Evolutionary conservation across 2,113 vertebrate species (phyloP).

Genomic region (Ariopsis seemanni): DNA sequence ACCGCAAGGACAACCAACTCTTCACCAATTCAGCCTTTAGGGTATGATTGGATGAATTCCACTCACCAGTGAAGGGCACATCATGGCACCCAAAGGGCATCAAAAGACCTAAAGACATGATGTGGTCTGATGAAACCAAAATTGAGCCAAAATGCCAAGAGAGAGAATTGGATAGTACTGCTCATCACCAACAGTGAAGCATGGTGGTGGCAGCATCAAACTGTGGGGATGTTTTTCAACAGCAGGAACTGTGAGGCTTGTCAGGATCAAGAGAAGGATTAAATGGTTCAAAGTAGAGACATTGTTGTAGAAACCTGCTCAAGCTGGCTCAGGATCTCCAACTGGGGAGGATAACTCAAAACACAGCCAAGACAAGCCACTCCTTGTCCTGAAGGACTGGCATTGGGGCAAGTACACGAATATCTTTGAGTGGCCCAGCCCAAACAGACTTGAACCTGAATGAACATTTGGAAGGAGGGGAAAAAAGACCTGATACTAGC

Average conservation of each 20-base stretch:
- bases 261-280: not conserved
- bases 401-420: not conserved
- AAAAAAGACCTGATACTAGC: not conserved
- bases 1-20: not conserved
- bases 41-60: too few species aligned
- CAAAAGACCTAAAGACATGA: too few species aligned
- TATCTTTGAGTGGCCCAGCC: not conserved
- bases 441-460: not conserved
- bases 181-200: not conserved
- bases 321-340: not conserved
- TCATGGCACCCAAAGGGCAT: too few species aligned
- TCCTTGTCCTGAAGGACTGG: not conserved
- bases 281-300: not conserved
- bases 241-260: not conserved
- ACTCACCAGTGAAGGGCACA: not conserved
- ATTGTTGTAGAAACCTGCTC: not conserved
- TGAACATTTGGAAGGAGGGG: not conserved
- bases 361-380: not conserved
- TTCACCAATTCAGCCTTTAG: not conserved
- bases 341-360: not conserved
- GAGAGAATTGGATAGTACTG: not conserved
- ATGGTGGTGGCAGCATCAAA: not conserved
- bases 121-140: not conserved
- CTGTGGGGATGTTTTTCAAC: not conserved
- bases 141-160: not conserved